Conservation (phyloP, 2,113 vertebrate genomes). For the Leucopsar rothschildi region DNA sequence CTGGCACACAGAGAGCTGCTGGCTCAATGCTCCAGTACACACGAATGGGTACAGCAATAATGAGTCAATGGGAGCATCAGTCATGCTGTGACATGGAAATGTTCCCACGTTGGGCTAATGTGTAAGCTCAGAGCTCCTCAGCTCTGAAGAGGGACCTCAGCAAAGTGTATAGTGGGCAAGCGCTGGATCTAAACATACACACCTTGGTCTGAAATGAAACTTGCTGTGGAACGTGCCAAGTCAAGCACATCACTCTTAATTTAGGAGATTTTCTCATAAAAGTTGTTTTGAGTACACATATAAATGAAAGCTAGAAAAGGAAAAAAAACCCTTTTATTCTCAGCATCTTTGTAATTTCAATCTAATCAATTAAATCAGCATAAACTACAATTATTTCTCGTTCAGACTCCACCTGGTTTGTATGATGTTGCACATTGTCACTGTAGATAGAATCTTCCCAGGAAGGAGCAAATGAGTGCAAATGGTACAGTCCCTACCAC, state of each 20-base stretch:
- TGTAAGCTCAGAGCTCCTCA: neutral
- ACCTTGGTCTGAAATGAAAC: neutral
- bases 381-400: neutral
- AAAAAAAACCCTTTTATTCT: neutral
- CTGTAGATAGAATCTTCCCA: neutral
- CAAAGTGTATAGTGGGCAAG: neutral
- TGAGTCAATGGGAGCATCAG: neutral
- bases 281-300: neutral
- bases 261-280: neutral
- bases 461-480: neutral
- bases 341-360: neutral
- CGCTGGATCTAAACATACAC: fast-evolving
- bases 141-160: neutral
- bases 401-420: neutral
- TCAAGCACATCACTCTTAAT: neutral
- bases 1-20: neutral
- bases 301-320: neutral
- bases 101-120: fast-evolving
- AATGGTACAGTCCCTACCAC: neutral
- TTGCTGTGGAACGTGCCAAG: fast-evolving
- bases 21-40: neutral
- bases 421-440: neutral
- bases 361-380: neutral
- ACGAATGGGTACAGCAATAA: fast-evolving
- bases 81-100: neutral